A percentile compares a stretch with the other conserved stretches of the same genome.
Conservation (phyloP, 2,888 invertebrate species). For the Eubasilissa splendida region DNA sequence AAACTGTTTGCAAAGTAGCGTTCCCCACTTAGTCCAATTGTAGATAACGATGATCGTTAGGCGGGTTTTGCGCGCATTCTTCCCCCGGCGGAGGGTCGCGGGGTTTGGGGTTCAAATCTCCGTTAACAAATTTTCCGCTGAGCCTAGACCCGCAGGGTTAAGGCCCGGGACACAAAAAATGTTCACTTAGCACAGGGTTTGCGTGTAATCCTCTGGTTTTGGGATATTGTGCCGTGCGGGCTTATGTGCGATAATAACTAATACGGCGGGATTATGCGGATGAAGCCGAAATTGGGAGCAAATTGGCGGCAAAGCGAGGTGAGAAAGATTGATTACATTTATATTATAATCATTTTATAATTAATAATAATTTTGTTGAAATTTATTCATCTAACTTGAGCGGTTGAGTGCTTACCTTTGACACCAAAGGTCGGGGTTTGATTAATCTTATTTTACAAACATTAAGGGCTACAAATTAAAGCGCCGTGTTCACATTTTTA, state of each 20-base stretch:
- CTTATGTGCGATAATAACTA: slow-evolving; percentile 38
- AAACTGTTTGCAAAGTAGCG: no score
- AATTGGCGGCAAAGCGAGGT: slow-evolving; percentile 29
- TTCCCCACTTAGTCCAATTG: not conserved
- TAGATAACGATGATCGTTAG: slow-evolving; percentile 25
- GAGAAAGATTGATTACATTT: slow-evolving; percentile 25
- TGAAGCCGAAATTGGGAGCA: slow-evolving; percentile 26
- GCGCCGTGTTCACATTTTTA: no score
- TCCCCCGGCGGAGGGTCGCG: not conserved
- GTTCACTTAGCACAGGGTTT: slow-evolving; percentile 34
- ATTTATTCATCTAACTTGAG: no score
- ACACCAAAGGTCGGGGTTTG: no score
- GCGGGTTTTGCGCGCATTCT: slow-evolving; percentile 7
- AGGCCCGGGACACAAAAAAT: slow-evolving; percentile 25
- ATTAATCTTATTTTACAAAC: no score
- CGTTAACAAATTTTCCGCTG: slow-evolving; percentile 15
- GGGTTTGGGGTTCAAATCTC: slow-evolving; percentile 1
- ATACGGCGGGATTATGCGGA: slow-evolving; percentile 18
- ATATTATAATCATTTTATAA: slow-evolving; percentile 18
- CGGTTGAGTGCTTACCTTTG: no score
- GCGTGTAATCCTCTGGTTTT: slow-evolving; percentile 32
- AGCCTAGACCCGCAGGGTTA: slow-evolving; percentile 10
- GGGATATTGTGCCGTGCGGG: slow-evolving; percentile 35
- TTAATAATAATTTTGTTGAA: not conserved
- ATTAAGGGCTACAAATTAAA: no score